Base-by-base conservation (phyloP, 2,797 vertebrate species). In the Macropus fuliginosus region DNA sequence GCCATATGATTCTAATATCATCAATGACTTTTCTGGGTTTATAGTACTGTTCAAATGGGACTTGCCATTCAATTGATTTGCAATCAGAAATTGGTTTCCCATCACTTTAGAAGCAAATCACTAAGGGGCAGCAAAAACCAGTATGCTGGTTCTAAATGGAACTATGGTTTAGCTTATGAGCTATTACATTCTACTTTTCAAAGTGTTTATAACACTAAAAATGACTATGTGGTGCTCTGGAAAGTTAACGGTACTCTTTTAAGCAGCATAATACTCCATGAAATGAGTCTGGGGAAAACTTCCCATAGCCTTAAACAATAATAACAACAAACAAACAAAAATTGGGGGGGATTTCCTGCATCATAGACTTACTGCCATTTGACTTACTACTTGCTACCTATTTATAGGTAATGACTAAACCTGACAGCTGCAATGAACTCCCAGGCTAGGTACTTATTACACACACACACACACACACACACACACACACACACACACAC, bases 81-180 rank as follows among this genome's bases (percentile, higher is more conserved):
- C 95, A 98, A 98, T 98, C 98, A 98, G 97, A 98, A 98, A 98
- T 98, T 97, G 98, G 98, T 98, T 98, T 98, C 97, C 98, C 98
- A 98, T 98, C 98, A 97, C 98, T 99, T 99, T 98, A 98, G 98
- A 98, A 98, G 96, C 59, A 96, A 98, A 98, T 98, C 98, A 97
- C 98, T 98, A 98, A 98, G 98, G 98, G 98, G 97, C 98, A 98
- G 98, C 98, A 98, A 98, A 98, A 98, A 98, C 98, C 98, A 98
- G 98, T 97, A 96, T 97, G 97, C 97, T 28, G 94, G 31, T 97
- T 97, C 96, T 98, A 97, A 97, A 90, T 94, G 97, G 95, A 98
- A 97, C 97, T 96, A 89, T 97, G 92, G 66, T 95, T 97, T 95
- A 95, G 94, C 94, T 95, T 97, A 59, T 55, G 93, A 95, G 97